phyloP scores from a whole-genome alignment of 2,797 vertebrate species.

The Arnoldichthys spilopterus region DNA sequence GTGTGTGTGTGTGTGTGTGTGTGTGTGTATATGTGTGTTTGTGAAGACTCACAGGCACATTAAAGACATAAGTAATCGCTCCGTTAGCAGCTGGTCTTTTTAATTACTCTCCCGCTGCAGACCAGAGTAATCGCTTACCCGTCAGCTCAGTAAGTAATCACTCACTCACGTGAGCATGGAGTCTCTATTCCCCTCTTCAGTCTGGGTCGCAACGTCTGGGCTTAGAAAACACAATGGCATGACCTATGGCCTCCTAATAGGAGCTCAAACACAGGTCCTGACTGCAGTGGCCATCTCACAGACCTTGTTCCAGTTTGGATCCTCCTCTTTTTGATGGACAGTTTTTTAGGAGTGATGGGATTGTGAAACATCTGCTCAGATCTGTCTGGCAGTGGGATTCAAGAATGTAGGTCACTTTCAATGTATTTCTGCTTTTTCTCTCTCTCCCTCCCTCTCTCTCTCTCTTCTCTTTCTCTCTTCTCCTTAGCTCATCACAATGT shows the following conservation, averaged over 20 bases:
- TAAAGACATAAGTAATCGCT: slow-evolving; percentile 42
- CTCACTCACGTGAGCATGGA: neutral
- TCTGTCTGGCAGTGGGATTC: slow-evolving; percentile 68
- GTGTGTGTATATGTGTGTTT: slow-evolving; percentile 13
- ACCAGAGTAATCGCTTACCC: slow-evolving; percentile 31
- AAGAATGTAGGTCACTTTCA: slow-evolving; percentile 77
- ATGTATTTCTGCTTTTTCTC: slow-evolving; percentile 56
- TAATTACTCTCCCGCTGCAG: slow-evolving; percentile 46
- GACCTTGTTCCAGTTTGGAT: neutral
- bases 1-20: neutral
- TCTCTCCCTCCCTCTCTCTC: slow-evolving; percentile 23
- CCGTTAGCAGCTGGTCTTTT: slow-evolving; percentile 26
- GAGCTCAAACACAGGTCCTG: slow-evolving; percentile 6
- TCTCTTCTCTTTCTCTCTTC: slow-evolving; percentile 6
- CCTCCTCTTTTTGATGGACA: slow-evolving; percentile 15
- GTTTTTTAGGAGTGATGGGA: slow-evolving; percentile 64
- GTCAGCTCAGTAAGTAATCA: slow-evolving; percentile 45
- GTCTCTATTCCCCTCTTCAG: neutral
- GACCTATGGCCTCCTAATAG: neutral
- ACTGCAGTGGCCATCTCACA: neutral
- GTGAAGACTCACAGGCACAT: slow-evolving; percentile 5
- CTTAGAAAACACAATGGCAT: neutral
- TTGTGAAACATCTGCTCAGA: slow-evolving; percentile 71
- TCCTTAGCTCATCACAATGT: slow-evolving; percentile 24
- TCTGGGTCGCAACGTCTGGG: slow-evolving; percentile 14